Percentiles rank a stretch among this genome's conserved stretches.
phyloP scores from a whole-genome alignment of 2,797 vertebrate genomes.

The Melanogrammus aeglefinus region DNA sequence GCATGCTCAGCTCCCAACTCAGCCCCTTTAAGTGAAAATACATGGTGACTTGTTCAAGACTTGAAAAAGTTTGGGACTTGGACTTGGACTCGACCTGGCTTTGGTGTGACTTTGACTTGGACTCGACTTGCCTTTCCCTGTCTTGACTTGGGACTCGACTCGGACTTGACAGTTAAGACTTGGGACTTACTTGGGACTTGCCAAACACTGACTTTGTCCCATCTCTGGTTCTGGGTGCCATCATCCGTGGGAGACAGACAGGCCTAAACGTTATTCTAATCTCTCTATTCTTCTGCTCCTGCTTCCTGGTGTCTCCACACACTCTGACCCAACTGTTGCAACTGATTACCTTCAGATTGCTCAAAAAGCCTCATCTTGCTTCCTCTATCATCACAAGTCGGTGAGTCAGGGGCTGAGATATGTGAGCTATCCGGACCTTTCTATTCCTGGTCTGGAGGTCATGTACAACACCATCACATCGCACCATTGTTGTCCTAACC shows the following conservation, averaged over 20 bases:
- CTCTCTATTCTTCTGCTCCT: slow-evolving; percentile 26
- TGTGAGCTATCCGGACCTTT: slow-evolving; percentile 52
- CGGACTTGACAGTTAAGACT: too few species aligned
- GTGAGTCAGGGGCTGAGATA: slow-evolving; percentile 60
- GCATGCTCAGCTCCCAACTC: too few species aligned
- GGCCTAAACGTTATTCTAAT: slow-evolving; percentile 59
- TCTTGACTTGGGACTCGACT: too few species aligned
- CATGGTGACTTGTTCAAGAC: too few species aligned
- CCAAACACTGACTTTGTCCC: too few species aligned
- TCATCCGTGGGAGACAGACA: slow-evolving; percentile 38
- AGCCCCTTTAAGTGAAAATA: too few species aligned
- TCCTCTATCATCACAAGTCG: slow-evolving; percentile 57
- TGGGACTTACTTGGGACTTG: too few species aligned
- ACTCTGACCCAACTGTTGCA: slow-evolving; percentile 55
- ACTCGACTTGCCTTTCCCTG: too few species aligned
- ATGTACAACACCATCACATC: slow-evolving; percentile 43
- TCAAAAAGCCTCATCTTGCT: slow-evolving; percentile 54
- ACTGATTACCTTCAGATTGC: slow-evolving; percentile 55
- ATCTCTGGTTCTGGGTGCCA: neutral
- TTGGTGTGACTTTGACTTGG: too few species aligned
- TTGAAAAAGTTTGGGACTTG: too few species aligned
- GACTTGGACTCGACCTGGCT: too few species aligned
- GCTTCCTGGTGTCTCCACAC: slow-evolving; percentile 42
- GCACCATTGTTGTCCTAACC: slow-evolving; percentile 20
- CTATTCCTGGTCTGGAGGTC: slow-evolving; percentile 67